Conservation (phyloP, 2,888 invertebrate species). For the Polydrusus tereticollis region DNA sequence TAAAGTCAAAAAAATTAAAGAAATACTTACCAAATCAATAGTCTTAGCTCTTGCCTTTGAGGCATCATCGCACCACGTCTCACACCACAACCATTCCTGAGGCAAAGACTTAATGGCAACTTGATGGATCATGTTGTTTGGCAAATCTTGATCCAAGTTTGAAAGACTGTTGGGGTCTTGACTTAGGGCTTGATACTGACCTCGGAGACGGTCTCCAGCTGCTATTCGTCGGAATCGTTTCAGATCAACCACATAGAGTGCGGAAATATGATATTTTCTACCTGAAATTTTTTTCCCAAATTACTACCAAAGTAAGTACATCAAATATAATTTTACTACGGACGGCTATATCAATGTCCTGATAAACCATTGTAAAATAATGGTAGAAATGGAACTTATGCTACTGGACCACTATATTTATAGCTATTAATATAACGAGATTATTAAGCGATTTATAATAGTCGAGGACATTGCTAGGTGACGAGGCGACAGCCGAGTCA, state of each 20-base stretch:
- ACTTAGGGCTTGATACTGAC: slow-evolving; percentile 98
- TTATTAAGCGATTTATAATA: no score
- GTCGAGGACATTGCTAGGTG: no score
- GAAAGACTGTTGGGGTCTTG: slow-evolving; percentile 99
- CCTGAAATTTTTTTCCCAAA: no score
- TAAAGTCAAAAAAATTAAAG: no score
- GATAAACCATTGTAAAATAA: no score
- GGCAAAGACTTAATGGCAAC: slow-evolving; percentile 97
- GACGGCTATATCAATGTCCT: no score
- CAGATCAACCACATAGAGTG: slow-evolving; percentile 97
- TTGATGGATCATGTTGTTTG: slow-evolving; percentile 99
- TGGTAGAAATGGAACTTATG: no score
- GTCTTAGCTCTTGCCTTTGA: slow-evolving; percentile 95
- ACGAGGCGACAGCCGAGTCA: no score
- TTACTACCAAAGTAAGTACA: no score
- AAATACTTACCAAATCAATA: slow-evolving; percentile 87
- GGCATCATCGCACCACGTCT: slow-evolving; percentile 97
- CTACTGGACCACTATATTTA: no score
- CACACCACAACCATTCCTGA: slow-evolving; percentile 99
- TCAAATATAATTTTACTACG: no score
- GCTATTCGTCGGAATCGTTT: slow-evolving; percentile 96
- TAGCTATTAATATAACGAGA: no score
- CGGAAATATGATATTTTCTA: slow-evolving; percentile 89
- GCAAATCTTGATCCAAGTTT: slow-evolving; percentile 93
- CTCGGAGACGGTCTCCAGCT: slow-evolving; percentile 96